Base-by-base conservation (phyloP, 2,113 vertebrate genomes). In the Parus major region DNA sequence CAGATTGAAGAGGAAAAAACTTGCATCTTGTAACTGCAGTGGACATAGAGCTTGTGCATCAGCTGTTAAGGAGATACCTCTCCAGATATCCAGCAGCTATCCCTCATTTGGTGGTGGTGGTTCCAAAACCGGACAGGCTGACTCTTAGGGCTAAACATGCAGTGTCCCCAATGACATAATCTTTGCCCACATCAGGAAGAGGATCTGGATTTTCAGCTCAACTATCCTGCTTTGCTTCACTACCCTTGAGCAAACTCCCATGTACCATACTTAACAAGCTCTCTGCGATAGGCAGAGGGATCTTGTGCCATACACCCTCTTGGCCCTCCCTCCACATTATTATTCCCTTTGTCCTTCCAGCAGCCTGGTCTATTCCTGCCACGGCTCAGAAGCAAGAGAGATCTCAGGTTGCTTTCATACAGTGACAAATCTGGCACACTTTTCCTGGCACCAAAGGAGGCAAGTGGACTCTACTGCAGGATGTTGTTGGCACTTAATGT, bases 261-360 rank as follows among this genome's bases (percentile, higher is more conserved):
- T 0, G 12, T 57, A 79, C 29, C 4, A 27, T 2, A 65, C 27
- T n/a, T 57, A 82, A 82, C 19, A 50, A 53, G 50, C 21, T 52
- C 55, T 64, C n/a, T 47, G 52, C 39, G 57, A 52, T 1, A 44
- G 2, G 25, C 13, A 72, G 16, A 65, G 4, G 5, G 42, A 76
- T 59, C 50, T 31, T 69, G 25, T 64, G n/a, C 46, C 36, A 36
- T 23, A 75, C 0, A 4, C 33, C 41, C 39, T 56, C 63, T 85
- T 11, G 1, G 61, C 7, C 25, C 28, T 79, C 57, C 31, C 47
- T 75, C 61, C 0, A 0, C 1, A 3, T 49, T 68, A 33, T 42
- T 64, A 55, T 68, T 60, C 25, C 21, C 18, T 60, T 47, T 24
- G 18, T 56, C 36, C 24, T 41, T 65, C 53, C 55, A 76, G 44